Evolutionary conservation across 2,888 invertebrate species (phyloP).

Genomic region (Calameuta pallipes): DNA sequence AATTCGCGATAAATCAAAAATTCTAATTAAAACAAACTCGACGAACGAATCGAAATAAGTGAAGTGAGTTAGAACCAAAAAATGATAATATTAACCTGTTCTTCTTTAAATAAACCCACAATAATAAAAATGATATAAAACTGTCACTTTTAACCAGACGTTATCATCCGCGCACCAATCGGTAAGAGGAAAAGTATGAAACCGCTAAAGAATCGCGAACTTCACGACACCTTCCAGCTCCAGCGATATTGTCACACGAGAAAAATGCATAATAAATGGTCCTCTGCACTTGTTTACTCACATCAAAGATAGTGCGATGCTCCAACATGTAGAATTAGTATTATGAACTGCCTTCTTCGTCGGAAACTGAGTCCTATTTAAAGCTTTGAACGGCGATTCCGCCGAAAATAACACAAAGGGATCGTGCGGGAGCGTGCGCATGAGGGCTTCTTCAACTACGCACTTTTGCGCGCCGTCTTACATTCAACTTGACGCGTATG

Average conservation of each 20-base stretch:
- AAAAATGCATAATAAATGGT: neutral
- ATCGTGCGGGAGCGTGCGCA: constrained; percentile 53
- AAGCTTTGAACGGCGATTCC: constrained; percentile 59
- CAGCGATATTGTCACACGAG: neutral
- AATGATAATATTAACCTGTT: neutral
- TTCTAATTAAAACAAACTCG: neutral
- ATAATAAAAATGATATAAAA: neutral
- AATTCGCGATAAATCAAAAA: neutral
- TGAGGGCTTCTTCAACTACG: constrained; percentile 29
- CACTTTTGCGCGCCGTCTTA: constrained; percentile 28
- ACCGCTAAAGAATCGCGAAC: neutral
- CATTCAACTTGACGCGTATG: neutral
- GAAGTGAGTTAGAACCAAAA: neutral
- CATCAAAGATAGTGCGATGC: constrained; percentile 62
- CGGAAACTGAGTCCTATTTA: constrained; percentile 63
- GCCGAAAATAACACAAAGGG: constrained; percentile 66
- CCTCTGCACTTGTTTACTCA: constrained; percentile 55
- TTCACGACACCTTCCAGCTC: neutral
- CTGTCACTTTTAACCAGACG: neutral
- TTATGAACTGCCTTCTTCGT: constrained; percentile 60
- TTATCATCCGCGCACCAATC: neutral
- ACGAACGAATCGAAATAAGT: neutral
- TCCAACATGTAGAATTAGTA: constrained; percentile 62
- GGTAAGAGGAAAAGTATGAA: neutral
- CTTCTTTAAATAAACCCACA: neutral